These are phyloP conservation scores for Altica lythri DNA, from an alignment of 2,888 invertebrate genomes.

Conservation along the genomic window DNA sequence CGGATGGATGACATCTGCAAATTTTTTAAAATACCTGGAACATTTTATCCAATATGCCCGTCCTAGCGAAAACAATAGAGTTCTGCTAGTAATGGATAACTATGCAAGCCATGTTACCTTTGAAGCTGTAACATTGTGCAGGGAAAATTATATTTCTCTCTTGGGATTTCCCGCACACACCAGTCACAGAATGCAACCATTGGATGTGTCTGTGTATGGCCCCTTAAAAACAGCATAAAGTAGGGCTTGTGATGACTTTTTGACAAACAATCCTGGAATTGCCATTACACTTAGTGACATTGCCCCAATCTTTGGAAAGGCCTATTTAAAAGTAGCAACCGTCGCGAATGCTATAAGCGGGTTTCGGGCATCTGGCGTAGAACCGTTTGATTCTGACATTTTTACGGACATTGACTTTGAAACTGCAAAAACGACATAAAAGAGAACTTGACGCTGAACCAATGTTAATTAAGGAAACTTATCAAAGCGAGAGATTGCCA, in stretches of 20 bases:
- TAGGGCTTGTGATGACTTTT: constrained; percentile 21
- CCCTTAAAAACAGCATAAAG: constrained; percentile 27
- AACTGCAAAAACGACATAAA: constrained; percentile 9
- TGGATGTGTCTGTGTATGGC: constrained; percentile 27
- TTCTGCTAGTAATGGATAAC: constrained; percentile 28
- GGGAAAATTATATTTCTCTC: constrained; percentile 18
- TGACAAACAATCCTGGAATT: not conserved
- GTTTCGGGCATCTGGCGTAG: not conserved
- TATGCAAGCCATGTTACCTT: constrained; percentile 28
- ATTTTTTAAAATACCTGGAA: constrained; percentile 24
- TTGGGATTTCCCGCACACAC: constrained; percentile 27
- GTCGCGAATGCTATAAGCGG: not conserved
- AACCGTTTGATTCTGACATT: constrained; percentile 4
- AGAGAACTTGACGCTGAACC: not conserved
- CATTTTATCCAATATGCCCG: constrained; percentile 22
- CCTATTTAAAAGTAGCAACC: not conserved
- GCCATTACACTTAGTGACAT: not conserved
- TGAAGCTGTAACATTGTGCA: constrained; percentile 21
- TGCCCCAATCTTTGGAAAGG: not conserved
- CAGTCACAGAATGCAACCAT: constrained; percentile 25
- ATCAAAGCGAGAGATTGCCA: not conserved
- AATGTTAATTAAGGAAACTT: not conserved
- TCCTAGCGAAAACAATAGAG: constrained; percentile 14
- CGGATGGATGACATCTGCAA: constrained; percentile 28
- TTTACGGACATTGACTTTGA: constrained; percentile 10